Percentiles rank a stretch among this genome's conserved stretches.
These are phyloP conservation scores for Patagioenas fasciata DNA, from an alignment of 2,113 vertebrate species.

Conservation along the genomic window DNA sequence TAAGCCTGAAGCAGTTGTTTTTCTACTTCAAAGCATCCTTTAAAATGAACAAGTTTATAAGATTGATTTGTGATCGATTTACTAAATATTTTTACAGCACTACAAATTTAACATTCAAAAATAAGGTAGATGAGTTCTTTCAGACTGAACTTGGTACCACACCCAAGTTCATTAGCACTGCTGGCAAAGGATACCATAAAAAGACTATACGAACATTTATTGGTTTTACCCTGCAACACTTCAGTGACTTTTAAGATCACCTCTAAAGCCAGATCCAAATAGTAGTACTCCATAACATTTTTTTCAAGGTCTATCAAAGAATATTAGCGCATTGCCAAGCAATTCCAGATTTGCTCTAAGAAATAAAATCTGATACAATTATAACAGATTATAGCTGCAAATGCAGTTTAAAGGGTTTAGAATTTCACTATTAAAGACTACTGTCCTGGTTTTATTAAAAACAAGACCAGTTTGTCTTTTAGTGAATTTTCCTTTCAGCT, in stretches of 20 bases:
- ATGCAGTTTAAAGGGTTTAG: not conserved
- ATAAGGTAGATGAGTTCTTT: not conserved
- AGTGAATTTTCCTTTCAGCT: no score
- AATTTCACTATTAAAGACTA: not conserved
- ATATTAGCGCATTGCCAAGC: not conserved
- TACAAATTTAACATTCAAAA: not conserved
- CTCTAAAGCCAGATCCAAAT: not conserved
- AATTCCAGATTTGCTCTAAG: not conserved
- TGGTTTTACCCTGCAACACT: not conserved
- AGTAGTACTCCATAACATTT: not conserved
- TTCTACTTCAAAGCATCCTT: not conserved
- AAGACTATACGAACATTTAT: not conserved
- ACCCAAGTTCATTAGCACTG: not conserved
- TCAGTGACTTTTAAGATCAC: not conserved
- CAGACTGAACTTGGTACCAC: not conserved
- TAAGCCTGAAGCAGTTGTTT: not conserved
- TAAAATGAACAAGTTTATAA: not conserved
- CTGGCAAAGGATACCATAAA: not conserved
- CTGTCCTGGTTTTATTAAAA: no score
- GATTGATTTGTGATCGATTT: not conserved
- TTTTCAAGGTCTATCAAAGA: not conserved
- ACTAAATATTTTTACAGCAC: not conserved
- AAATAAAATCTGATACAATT: not conserved
- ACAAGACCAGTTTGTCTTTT: no score
- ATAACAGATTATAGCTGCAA: not conserved